These are phyloP conservation scores for Echiichthys vipera DNA, from an alignment of 2,797 vertebrate species.

Conservation along the genomic window DNA sequence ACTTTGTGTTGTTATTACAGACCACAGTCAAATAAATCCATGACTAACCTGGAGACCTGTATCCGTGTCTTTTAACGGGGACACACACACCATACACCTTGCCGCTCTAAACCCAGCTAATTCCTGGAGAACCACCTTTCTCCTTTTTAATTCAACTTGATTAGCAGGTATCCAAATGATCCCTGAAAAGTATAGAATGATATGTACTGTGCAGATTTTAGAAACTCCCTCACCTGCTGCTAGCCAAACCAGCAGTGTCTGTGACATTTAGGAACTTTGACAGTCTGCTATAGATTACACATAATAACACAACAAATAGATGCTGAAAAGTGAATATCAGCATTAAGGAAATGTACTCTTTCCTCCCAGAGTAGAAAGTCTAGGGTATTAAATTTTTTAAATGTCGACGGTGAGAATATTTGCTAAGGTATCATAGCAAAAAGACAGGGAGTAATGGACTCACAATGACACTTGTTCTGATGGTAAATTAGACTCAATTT, in stretches of 20 bases:
- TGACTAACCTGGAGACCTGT: too few relatives aligned
- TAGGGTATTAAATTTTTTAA: slow-evolving; percentile 20
- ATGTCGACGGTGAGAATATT: slow-evolving; percentile 44
- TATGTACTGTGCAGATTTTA: slow-evolving; percentile 8
- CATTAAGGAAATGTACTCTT: slow-evolving; percentile 22
- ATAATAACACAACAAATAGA: slow-evolving; percentile 34
- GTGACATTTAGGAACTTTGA: slow-evolving; percentile 48
- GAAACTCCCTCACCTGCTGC: background rate
- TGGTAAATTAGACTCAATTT: slow-evolving; percentile 3
- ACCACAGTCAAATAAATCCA: too few relatives aligned
- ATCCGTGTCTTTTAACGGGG: too few relatives aligned
- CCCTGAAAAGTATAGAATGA: background rate
- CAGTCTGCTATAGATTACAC: slow-evolving; percentile 11
- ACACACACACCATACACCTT: too few relatives aligned
- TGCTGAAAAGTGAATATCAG: slow-evolving; percentile 21
- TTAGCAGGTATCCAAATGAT: background rate
- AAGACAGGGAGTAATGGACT: background rate
- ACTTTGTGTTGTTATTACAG: too few relatives aligned
- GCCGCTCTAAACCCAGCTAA: too few relatives aligned
- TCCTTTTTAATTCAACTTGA: slow-evolving; percentile 11
- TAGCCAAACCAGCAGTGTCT: background rate
- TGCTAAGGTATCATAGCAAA: slow-evolving; percentile 6
- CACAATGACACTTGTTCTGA: slow-evolving; percentile 6
- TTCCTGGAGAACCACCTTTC: too few relatives aligned
- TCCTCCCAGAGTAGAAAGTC: slow-evolving; percentile 6